Conservation (phyloP, 2,113 vertebrate genomes). For the Mixornis gularis region DNA sequence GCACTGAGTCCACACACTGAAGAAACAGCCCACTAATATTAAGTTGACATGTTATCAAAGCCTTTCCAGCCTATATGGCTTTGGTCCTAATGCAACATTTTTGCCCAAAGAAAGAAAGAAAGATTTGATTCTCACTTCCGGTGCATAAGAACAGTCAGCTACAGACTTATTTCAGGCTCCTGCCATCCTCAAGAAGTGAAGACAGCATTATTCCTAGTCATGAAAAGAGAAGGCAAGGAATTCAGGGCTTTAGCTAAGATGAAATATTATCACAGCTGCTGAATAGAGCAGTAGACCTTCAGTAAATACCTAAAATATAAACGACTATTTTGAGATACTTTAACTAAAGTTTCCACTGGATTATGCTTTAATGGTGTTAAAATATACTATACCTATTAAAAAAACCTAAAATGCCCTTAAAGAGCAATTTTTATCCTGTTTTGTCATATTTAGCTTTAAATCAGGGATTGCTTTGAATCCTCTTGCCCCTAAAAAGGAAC, state of each 20-base stretch:
- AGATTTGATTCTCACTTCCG: background rate
- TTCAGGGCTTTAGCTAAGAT: background rate
- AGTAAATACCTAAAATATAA: background rate
- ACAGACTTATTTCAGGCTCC: background rate
- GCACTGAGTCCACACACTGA: background rate
- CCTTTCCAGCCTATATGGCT: background rate
- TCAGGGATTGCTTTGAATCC: background rate
- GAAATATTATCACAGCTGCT: background rate
- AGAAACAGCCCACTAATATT: background rate
- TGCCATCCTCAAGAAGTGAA: background rate
- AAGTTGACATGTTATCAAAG: background rate
- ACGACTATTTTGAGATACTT: background rate
- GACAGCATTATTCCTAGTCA: background rate
- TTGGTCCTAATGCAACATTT: background rate
- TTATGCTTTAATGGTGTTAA: background rate
- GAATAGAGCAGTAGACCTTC: background rate
- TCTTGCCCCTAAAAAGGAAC: background rate
- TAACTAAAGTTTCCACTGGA: background rate
- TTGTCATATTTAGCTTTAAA: background rate
- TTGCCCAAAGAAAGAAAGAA: background rate
- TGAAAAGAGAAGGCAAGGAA: background rate
- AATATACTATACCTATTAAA: background rate
- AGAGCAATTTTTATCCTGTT: background rate
- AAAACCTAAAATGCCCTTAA: background rate
- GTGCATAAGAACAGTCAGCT: background rate